These are phyloP conservation scores for Drosophila rellima DNA, from an alignment of 2,888 invertebrate species.

Conservation along the genomic window DNA sequence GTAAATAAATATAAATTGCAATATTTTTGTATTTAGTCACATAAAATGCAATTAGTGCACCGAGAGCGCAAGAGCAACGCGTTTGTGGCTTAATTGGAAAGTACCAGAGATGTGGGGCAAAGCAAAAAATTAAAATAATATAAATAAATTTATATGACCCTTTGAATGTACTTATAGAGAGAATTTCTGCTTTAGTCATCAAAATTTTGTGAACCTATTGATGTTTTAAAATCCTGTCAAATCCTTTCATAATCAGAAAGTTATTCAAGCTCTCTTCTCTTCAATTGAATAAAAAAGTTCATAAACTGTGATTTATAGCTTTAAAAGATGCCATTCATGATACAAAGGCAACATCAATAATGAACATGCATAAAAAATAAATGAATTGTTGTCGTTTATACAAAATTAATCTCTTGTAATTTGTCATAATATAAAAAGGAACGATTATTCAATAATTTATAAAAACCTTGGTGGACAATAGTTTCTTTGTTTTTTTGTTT, in stretches of 20 bases:
- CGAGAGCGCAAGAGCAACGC: slow-evolving; percentile 19
- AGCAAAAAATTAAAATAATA: no score
- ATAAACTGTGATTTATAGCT: not conserved
- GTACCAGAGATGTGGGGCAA: not conserved
- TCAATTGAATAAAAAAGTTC: no score
- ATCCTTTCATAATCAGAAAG: not conserved
- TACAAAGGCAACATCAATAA: not conserved
- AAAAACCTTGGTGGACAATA: not conserved
- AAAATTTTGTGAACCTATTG: not conserved
- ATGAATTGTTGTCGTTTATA: not conserved
- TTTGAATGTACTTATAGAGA: not conserved
- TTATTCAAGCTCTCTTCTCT: no score
- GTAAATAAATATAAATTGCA: slow-evolving; percentile 48
- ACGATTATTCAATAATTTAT: not conserved
- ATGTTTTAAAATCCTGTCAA: not conserved
- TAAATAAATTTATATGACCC: not conserved
- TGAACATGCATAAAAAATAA: not conserved
- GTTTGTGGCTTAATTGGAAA: slow-evolving; percentile 35
- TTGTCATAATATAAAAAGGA: not conserved
- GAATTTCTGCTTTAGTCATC: not conserved
- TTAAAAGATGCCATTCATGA: not conserved
- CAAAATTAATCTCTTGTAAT: not conserved
- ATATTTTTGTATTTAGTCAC: slow-evolving; percentile 45
- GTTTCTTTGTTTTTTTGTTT: not conserved
- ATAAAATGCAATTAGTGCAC: slow-evolving; percentile 53